phyloP scores from a whole-genome alignment of 1,140 invertebrate genomes.

The Maniola jurtina region DNA sequence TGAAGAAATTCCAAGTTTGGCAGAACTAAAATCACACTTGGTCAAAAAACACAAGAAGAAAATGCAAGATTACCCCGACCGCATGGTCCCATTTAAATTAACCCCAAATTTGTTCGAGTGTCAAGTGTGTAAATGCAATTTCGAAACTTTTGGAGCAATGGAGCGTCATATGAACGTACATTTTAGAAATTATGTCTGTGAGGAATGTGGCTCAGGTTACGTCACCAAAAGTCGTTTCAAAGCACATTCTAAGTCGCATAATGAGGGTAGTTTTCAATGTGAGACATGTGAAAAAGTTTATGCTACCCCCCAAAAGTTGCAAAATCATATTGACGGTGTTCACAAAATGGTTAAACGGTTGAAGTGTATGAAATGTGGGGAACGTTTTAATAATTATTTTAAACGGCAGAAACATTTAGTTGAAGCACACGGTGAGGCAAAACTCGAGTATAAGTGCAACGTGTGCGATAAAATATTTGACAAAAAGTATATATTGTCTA shows the following conservation, averaged over 20 bases:
- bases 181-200: slow-evolving; percentile 64
- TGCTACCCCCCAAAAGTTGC: slow-evolving; percentile 41
- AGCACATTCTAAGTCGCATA: slow-evolving; percentile 55
- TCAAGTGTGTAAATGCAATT: slow-evolving; percentile 57
- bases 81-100: slow-evolving; percentile 61
- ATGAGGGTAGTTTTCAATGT: slow-evolving; percentile 49
- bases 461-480: slow-evolving; percentile 59
- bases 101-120: slow-evolving; percentile 42
- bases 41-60: slow-evolving; percentile 52
- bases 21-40: slow-evolving; percentile 54
- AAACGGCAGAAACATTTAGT: slow-evolving; percentile 60
- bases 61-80: slow-evolving; percentile 48
- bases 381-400: slow-evolving; percentile 62
- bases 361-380: slow-evolving; percentile 57
- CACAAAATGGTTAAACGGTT: slow-evolving; percentile 59
- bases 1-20: slow-evolving; percentile 40
- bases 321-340: slow-evolving; percentile 54
- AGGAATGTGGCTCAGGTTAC: slow-evolving; percentile 62
- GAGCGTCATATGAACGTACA: slow-evolving; percentile 68
- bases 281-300: slow-evolving; percentile 57
- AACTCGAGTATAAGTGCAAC: slow-evolving; percentile 59
- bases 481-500: slow-evolving; percentile 51
- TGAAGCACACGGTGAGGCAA: slow-evolving; percentile 47
- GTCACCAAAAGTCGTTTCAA: slow-evolving; percentile 62
- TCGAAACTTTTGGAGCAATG: slow-evolving; percentile 63